Conservation (phyloP, 1,140 invertebrate genomes). For the Hormaphis cornu region DNA sequence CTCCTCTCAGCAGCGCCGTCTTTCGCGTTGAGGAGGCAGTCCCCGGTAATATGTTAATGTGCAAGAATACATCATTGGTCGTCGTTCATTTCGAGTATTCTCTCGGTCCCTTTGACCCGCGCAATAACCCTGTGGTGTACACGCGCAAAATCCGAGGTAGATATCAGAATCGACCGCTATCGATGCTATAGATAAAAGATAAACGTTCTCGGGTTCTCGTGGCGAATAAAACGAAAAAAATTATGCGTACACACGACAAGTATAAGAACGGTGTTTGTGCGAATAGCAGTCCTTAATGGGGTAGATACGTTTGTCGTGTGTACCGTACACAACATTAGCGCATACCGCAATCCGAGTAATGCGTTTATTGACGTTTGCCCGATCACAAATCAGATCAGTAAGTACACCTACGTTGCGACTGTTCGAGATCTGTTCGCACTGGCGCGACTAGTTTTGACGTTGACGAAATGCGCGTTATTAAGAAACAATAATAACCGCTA, state of each 20-base stretch:
- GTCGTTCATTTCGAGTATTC: constrained; percentile 18
- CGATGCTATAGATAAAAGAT: constrained; percentile 30
- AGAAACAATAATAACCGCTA: neutral
- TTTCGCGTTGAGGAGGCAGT: constrained; percentile 3
- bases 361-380: constrained; percentile 23
- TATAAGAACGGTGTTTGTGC: constrained; percentile 9
- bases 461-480: constrained; percentile 4
- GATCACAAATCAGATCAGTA: constrained; percentile 27
- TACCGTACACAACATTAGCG: no score
- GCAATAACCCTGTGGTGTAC: neutral
- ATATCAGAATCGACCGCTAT: constrained; percentile 13
- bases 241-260: neutral
- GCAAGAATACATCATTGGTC: constrained; percentile 24
- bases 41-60: constrained; percentile 19
- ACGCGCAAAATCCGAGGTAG: constrained; percentile 9
- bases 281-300: neutral
- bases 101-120: neutral
- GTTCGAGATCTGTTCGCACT: neutral
- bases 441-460: constrained; percentile 24
- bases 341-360: constrained; percentile 14
- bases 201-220: constrained; percentile 28
- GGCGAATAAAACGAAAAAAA: neutral
- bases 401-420: constrained; percentile 2
- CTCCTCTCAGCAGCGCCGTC: neutral
- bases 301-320: neutral